Evolutionary conservation across 64 coral and sea anemone genomes (phyloP).

Genomic region (Montipora efflorescens): DNA sequence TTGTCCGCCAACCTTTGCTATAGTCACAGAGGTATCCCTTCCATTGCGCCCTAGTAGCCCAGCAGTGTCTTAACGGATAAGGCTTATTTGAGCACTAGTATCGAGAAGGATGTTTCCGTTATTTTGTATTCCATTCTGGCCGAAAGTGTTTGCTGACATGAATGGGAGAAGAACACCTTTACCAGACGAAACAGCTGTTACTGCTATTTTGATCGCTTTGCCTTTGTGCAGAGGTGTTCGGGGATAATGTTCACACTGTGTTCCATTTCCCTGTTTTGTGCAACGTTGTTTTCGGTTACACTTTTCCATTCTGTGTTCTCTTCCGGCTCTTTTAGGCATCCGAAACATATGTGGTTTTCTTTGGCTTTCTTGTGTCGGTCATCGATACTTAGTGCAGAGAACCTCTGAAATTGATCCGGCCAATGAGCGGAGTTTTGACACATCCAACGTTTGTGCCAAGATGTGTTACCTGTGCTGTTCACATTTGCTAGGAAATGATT

Average conservation of each 20-base stretch:
- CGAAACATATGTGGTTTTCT: slow-evolving; percentile 6
- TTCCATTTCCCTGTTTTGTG: not conserved
- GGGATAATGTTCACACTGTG: slow-evolving; percentile 24
- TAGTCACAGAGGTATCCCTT: slow-evolving; percentile 37
- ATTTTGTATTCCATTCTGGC: slow-evolving; percentile 3
- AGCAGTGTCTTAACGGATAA: slow-evolving; percentile 20
- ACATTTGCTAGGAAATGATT: not conserved
- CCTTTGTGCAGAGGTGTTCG: not conserved
- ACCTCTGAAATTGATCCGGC: slow-evolving; percentile 1
- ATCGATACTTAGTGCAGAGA: not conserved
- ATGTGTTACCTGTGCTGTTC: not conserved
- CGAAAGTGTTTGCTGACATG: slow-evolving; percentile 1
- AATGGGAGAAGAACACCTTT: slow-evolving; percentile 14
- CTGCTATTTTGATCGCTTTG: not conserved
- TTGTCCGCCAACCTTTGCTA: slow-evolving; percentile 58
- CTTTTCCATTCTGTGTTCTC: slow-evolving; percentile 31
- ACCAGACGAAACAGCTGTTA: not conserved
- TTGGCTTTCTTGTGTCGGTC: not conserved
- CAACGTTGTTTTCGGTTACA: slow-evolving; percentile 56
- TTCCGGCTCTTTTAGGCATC: slow-evolving; percentile 44
- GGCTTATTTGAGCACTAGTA: slow-evolving; percentile 49
- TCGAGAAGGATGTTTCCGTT: slow-evolving; percentile 42
- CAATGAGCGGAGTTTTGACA: slow-evolving; percentile 3
- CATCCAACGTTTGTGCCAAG: slow-evolving; percentile 6
- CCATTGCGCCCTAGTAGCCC: slow-evolving; percentile 12